Base-by-base conservation (phyloP, 1,140 invertebrate species). In the Aleiodes sp. region DNA sequence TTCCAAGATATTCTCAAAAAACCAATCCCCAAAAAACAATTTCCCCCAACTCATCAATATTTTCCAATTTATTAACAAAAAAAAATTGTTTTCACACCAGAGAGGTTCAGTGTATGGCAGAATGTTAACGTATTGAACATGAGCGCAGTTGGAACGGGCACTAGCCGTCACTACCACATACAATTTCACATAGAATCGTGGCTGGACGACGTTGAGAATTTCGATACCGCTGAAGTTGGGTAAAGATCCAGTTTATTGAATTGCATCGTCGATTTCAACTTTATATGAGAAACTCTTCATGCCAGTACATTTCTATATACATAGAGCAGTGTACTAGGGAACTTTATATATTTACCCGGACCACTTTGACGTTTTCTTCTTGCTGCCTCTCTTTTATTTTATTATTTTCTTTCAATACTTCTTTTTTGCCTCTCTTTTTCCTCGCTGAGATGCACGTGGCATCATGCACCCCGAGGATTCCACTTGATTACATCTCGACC, bases 151-250 rank as follows among this genome's bases (percentile, higher is more conserved):
- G 70, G 62, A 39, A 68, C 68, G 35, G 14, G 19, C 21, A 72
- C 70, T 12, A 59, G 57, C 31, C 21, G 31, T 6, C 46, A 70
- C 21, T 37, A 64, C 31, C 73, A 76, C 61, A 78, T 82, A 70
- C 66, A 68, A 70, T 73, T 75, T 60, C 77, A 82, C 66, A 68
- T 82, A 65, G 65, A 74, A 70, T 76, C 75, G 24, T 80, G 78
- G 79, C 72, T 77, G 56, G 69, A 79, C 31, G 68, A 76, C 21
- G 71, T 80, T 21, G 73, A 78, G 46, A 52, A 75, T 63, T 80
- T 79, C 68, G 77, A 80, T 71, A 65, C 68, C 41, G 71, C 77
- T 28, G 67, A 76, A 75, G 73, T 79, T 46, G 78, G 78, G 76
- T 80, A 75, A 79, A 39, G 31, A 35, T 70, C 35, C 19, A 61